These are phyloP conservation scores for Thunnus albacares DNA, from an alignment of 2,797 vertebrate species.

Conservation along the genomic window DNA sequence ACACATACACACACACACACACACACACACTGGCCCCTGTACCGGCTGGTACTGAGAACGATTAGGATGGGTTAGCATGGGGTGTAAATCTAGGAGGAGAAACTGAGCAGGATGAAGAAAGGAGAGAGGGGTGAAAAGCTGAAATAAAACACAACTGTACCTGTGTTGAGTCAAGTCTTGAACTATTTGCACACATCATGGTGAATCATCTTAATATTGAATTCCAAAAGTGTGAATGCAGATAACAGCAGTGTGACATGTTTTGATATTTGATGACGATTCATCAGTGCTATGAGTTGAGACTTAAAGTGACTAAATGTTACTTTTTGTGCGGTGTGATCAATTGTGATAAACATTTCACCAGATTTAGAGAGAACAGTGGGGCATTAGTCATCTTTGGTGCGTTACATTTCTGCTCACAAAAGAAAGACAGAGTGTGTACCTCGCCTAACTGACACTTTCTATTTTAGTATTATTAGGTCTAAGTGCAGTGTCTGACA, in stretches of 20 bases:
- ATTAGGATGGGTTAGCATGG: conserved; percentile 23
- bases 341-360: background rate
- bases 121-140: conserved; percentile 2
- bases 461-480: too few species aligned
- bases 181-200: too few species aligned
- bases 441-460: background rate
- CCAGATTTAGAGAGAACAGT: background rate
- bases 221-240: background rate
- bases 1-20: conserved; percentile 11
- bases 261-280: too few species aligned
- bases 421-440: background rate
- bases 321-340: background rate
- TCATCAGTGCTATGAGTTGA: background rate
- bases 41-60: conserved; percentile 54
- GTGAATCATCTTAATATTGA: background rate
- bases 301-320: background rate
- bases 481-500: too few species aligned
- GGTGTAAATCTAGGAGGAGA: conserved; percentile 24
- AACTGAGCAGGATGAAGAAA: background rate
- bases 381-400: background rate
- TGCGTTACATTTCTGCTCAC: background rate
- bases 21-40: conserved; percentile 28
- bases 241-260: too few species aligned
- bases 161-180: background rate
- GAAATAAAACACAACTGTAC: background rate